phyloP scores from a whole-genome alignment of 2,888 invertebrate genomes.

The Chrysolina oricalcia region DNA sequence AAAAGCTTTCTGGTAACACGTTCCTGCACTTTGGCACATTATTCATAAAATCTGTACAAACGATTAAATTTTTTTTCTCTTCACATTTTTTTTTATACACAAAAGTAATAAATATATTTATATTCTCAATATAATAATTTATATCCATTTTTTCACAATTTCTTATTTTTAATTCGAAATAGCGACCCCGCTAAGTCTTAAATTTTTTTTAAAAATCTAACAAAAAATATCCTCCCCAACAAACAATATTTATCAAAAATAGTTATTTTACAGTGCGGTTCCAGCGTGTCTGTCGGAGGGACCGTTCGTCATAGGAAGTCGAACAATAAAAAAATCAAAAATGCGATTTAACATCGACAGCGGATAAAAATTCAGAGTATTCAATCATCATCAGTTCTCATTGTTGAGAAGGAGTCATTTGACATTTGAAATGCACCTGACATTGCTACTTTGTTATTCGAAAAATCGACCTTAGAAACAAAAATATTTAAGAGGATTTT shows the following conservation, averaged over 20 bases:
- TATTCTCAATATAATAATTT: conserved; percentile 61
- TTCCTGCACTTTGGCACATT: conserved; percentile 73
- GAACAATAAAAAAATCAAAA: background rate
- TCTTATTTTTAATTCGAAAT: conserved; percentile 67
- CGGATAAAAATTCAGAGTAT: no score
- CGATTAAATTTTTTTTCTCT: conserved; percentile 68
- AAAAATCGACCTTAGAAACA: no score
- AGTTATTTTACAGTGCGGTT: conserved; percentile 73
- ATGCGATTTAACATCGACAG: no score
- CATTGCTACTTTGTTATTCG: no score
- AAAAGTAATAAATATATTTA: conserved; percentile 70
- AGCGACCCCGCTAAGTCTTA: conserved; percentile 69
- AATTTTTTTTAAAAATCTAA: conserved; percentile 72
- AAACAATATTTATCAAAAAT: conserved; percentile 80
- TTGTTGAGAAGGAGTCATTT: no score
- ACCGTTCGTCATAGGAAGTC: conserved; percentile 40
- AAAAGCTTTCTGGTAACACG: conserved; percentile 71
- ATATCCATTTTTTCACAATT: conserved; percentile 74
- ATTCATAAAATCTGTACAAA: conserved; percentile 73
- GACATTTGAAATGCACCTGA: no score
- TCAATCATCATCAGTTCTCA: no score
- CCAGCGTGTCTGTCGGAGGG: background rate
- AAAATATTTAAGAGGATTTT: no score
- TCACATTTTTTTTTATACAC: conserved; percentile 69
- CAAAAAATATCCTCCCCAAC: conserved; percentile 75